Base-by-base conservation (phyloP, 1,140 invertebrate genomes). In the Brachionus koreanus region DNA sequence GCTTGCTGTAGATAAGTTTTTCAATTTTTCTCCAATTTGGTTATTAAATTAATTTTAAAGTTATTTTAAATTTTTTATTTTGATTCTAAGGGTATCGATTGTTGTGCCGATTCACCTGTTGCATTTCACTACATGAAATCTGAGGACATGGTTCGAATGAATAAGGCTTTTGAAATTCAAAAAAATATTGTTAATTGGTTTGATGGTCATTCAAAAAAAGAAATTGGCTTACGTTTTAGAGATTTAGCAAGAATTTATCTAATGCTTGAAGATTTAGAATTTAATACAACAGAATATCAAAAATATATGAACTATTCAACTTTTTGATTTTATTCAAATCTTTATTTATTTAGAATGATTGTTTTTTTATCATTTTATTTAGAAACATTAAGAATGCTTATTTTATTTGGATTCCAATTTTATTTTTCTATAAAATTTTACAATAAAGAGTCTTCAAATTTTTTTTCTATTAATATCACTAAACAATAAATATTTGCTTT, bases 81-180 rank as follows among this genome's bases (percentile, higher is more conserved):
- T 83, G 63, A 39, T 84, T 87, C 90, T 25, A 88, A 97, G 92
- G 95, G 96, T 0, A 91, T 96, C 76, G 92, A 95, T 83, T 98
- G 96, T 86, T 98, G 96, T 88, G 97, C 94, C 13, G 96, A 98
- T 86, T 94, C 93, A 86, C 95, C 96, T 0, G 92, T 98, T 46
- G 96, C 95, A 0, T 98, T 98, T 89, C 97, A 99, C 87, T 98
- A 98, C 87, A 93, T 98, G 39, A 33, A 3, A 7, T 10, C 69
- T 49, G 5, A 46, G 43, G 39, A 74, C 23, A 19, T 49, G 12
- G 25, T 49, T 49, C 42, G 42, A 49, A 37, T 75, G 33, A 23
- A 75, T 29, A 39, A 16, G 16, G 65, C 65, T 9, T 16, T 69
- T 5, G 37, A 69, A 23, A 69, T 39, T 16, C 65, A 37, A 7